These are phyloP conservation scores for Therioaphis trifolii DNA, from an alignment of 2,888 invertebrate genomes.

Conservation along the genomic window DNA sequence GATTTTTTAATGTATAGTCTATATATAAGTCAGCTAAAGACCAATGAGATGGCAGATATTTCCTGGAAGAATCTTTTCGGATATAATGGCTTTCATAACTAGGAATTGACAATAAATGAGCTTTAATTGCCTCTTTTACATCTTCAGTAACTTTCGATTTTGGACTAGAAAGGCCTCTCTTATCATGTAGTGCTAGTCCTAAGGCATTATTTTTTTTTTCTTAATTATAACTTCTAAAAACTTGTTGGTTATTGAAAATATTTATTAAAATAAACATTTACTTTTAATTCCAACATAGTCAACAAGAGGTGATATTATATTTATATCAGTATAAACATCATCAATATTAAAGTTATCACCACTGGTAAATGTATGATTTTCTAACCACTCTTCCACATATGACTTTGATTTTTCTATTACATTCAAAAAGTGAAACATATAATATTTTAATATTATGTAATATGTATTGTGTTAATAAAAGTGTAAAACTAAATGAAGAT, in stretches of 20 bases:
- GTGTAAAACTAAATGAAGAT: too few species aligned
- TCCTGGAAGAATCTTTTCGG: not conserved
- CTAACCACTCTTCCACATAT: too few species aligned
- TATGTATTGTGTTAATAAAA: too few species aligned
- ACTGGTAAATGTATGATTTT: too few species aligned
- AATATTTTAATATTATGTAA: too few species aligned
- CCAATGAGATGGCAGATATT: not conserved
- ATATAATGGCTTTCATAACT: not conserved
- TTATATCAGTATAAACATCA: too few species aligned
- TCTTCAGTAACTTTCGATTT: not conserved
- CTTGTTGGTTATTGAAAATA: constrained; percentile 1
- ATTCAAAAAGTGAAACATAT: too few species aligned
- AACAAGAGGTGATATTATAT: too few species aligned
- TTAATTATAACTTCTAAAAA: not conserved
- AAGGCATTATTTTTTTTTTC: not conserved
- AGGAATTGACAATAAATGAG: not conserved
- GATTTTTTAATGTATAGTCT: not conserved
- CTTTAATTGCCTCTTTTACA: not conserved
- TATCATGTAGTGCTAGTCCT: not conserved
- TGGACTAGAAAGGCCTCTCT: not conserved
- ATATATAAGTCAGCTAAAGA: not conserved
- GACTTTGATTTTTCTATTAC: too few species aligned
- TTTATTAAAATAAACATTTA: not conserved
- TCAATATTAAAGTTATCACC: too few species aligned
- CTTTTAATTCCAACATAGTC: too few species aligned